Percentiles rank a stretch among this genome's conserved stretches.
Evolutionary conservation across 2,113 vertebrate genomes (phyloP).

Genomic region (Oxyura jamaicensis): DNA sequence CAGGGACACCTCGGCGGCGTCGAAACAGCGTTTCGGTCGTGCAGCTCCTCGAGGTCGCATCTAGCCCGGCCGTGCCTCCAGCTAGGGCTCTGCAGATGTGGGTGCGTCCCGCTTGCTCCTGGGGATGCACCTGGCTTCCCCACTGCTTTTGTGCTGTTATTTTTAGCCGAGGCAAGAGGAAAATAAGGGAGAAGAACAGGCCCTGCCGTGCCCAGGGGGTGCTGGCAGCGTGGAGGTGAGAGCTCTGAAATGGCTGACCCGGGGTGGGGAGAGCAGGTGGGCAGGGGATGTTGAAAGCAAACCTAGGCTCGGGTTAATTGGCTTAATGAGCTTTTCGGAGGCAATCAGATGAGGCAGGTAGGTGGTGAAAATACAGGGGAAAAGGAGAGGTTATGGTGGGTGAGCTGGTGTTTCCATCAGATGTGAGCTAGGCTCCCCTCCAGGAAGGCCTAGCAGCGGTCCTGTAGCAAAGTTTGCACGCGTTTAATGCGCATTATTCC

Average conservation of each 20-base stretch:
- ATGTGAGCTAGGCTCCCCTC: background rate
- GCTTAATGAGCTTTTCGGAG: background rate
- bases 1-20: background rate
- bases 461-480: background rate
- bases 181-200: background rate
- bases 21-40: background rate
- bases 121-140: rapidly evolving
- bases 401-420: background rate
- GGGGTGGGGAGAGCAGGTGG: background rate
- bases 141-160: no score
- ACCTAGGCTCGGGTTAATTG: background rate
- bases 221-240: background rate
- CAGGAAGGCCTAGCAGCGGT: background rate
- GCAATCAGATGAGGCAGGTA: background rate
- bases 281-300: background rate
- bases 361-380: background rate
- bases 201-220: background rate
- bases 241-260: background rate
- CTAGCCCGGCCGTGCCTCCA: background rate
- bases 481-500: background rate
- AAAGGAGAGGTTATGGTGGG: background rate
- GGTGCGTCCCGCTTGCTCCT: background rate
- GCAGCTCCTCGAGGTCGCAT: background rate
- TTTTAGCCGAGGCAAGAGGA: background rate
- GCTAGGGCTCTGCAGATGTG: background rate